Evolutionary conservation across 2,888 invertebrate genomes (phyloP).

Genomic region (Diaperis boleti): DNA sequence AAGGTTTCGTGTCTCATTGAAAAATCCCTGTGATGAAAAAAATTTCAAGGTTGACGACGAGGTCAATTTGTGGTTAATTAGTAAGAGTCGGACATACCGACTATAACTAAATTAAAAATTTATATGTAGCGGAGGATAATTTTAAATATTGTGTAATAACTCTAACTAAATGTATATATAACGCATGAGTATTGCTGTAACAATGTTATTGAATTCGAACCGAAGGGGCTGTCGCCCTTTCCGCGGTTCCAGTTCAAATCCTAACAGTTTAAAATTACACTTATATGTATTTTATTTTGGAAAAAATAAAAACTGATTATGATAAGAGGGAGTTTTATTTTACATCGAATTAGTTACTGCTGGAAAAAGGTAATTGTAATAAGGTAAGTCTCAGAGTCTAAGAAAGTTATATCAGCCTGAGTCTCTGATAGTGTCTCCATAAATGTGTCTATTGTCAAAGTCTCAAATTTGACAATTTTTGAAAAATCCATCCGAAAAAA

Average conservation of each 20-base stretch:
- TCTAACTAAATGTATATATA: constrained; percentile 50
- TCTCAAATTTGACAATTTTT: no score
- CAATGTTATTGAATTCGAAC: constrained; percentile 37
- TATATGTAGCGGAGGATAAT: constrained; percentile 32
- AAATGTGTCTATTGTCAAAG: no score
- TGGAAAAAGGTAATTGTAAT: not conserved
- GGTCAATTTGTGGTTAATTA: constrained; percentile 43
- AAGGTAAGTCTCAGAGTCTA: no score
- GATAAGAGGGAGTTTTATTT: not conserved
- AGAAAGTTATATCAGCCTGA: no score
- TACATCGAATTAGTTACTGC: no score
- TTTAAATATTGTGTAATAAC: constrained; percentile 48
- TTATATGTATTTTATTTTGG: constrained; percentile 64
- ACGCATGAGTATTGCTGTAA: constrained; percentile 52
- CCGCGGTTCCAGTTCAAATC: constrained; percentile 48
- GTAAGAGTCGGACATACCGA: constrained; percentile 19
- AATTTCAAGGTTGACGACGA: constrained; percentile 47
- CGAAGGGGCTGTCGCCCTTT: constrained; percentile 12
- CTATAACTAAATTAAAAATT: constrained; percentile 32
- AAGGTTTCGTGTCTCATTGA: constrained; percentile 46
- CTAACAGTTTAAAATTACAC: constrained; percentile 55
- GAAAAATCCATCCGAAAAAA: no score
- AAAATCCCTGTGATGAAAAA: constrained; percentile 63
- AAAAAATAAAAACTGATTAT: constrained; percentile 54
- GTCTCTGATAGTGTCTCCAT: no score